These are phyloP conservation scores for Cheilosia soror DNA, from an alignment of 2,888 invertebrate species.

Conservation along the genomic window DNA sequence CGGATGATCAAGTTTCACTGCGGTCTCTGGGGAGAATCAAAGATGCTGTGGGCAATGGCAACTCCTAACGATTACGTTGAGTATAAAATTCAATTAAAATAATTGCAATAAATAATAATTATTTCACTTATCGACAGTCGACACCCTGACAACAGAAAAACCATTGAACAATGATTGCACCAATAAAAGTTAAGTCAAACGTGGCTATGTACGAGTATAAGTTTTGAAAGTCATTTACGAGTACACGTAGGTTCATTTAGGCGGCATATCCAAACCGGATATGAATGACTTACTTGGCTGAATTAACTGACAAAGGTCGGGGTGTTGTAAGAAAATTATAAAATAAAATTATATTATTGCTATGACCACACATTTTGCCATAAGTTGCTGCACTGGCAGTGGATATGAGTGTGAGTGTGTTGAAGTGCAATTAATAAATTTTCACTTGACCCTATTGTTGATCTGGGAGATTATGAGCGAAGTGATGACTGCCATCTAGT, in stretches of 20 bases:
- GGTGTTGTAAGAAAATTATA: conserved; percentile 49
- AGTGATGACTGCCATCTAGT: not conserved
- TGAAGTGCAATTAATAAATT: conserved; percentile 58
- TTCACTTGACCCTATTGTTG: conserved; percentile 63
- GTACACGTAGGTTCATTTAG: conserved; percentile 4
- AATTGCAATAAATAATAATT: conserved; percentile 22
- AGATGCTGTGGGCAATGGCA: not conserved
- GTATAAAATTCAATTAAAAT: not conserved
- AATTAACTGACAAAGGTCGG: conserved; percentile 59
- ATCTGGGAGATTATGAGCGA: conserved; percentile 5
- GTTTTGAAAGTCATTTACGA: conserved; percentile 45
- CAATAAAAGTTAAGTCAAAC: conserved; percentile 6
- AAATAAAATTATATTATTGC: conserved; percentile 10
- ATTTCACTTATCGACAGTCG: conserved; percentile 15
- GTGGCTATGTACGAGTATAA: conserved; percentile 2
- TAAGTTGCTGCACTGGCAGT: conserved; percentile 2
- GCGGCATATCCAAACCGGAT: conserved; percentile 65
- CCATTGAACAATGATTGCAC: conserved; percentile 46
- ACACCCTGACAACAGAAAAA: conserved; percentile 2
- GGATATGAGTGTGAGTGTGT: not conserved
- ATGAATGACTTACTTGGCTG: conserved; percentile 61
- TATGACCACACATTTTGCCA: conserved; percentile 42
- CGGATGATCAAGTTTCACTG: conserved; percentile 9
- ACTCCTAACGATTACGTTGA: not conserved
- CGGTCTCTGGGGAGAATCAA: not conserved